Evolutionary conservation across 1,140 invertebrate genomes (phyloP).

Genomic region (Drosophila mauritiana): DNA sequence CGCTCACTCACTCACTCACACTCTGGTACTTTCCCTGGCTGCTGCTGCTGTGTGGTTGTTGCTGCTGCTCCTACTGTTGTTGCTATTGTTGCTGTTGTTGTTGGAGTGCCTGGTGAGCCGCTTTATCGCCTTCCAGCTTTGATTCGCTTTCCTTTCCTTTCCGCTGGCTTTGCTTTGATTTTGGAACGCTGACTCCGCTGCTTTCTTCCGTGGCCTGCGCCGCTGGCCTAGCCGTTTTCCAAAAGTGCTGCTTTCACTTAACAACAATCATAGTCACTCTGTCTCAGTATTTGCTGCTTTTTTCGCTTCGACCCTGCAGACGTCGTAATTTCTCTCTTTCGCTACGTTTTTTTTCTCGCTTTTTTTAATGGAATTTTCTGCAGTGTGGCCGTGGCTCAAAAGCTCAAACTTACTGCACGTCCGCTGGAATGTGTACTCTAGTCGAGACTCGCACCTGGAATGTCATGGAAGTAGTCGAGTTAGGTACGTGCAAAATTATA

Average conservation of each 20-base stretch:
- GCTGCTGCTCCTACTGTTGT: conserved; percentile 10
- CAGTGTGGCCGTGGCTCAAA: conserved; percentile 39
- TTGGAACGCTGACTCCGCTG: conserved; percentile 12
- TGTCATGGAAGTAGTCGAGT: background rate
- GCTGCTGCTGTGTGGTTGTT: conserved; percentile 33
- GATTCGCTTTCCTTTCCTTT: conserved; percentile 35
- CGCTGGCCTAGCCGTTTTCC: conserved; percentile 7
- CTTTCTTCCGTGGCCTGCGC: conserved; percentile 1
- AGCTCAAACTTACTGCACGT: conserved; percentile 12
- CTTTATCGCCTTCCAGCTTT: conserved; percentile 66
- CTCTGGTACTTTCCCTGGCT: conserved; percentile 40
- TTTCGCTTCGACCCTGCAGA: conserved; percentile 59
- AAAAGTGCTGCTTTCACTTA: conserved; percentile 45
- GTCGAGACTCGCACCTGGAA: background rate
- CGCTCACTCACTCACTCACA: conserved; percentile 32
- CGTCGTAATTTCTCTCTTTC: conserved; percentile 74
- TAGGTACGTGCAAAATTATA: background rate
- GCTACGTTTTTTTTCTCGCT: conserved; percentile 64
- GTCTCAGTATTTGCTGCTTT: conserved; percentile 56
- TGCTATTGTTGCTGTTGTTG: conserved; percentile 17
- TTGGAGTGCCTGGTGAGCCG: conserved; percentile 45
- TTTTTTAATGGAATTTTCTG: conserved; percentile 72
- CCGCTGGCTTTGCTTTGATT: conserved; percentile 14
- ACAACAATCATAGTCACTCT: conserved; percentile 60
- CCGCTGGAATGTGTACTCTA: background rate